Evolutionary conservation across 1,140 invertebrate species (phyloP).

Genomic region (Drosophila micromelanica): DNA sequence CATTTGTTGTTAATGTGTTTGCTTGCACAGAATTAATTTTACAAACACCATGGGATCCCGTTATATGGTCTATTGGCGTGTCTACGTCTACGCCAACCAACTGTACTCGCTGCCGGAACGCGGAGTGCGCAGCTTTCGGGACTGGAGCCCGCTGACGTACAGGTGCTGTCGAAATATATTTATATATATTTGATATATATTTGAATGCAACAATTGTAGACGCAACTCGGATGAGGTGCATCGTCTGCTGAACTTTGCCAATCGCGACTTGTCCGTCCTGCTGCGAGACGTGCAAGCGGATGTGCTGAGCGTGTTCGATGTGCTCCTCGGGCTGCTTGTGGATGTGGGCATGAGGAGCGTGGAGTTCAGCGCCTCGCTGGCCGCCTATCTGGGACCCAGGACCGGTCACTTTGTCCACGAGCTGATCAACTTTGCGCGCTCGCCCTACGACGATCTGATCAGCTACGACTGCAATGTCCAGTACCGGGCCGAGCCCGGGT

Average conservation of each 20-base stretch:
- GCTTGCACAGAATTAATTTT: too few relatives aligned
- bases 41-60: constrained; percentile 50
- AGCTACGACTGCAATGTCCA: constrained; percentile 58
- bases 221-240: constrained; percentile 29
- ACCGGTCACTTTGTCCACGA: constrained; percentile 95
- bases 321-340: constrained; percentile 35
- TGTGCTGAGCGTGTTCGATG: constrained; percentile 26
- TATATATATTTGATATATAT: neutral
- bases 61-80: constrained; percentile 53
- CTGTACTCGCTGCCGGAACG: constrained; percentile 45
- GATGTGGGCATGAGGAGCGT: constrained; percentile 18
- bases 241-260: constrained; percentile 51
- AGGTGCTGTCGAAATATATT: constrained; percentile 21
- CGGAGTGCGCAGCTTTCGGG: constrained; percentile 19
- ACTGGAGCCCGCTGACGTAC: constrained; percentile 21
- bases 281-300: constrained; percentile 7
- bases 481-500: constrained; percentile 10
- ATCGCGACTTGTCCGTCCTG: constrained; percentile 59
- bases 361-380: constrained; percentile 70
- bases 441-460: constrained; percentile 88
- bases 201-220: constrained; percentile 1
- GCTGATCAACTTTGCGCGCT: constrained; percentile 93
- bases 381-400: constrained; percentile 85
- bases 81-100: constrained; percentile 50
- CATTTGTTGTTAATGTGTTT: too few relatives aligned